phyloP scores from a whole-genome alignment of 2,113 vertebrate genomes.

The Chaetura pelagica region DNA sequence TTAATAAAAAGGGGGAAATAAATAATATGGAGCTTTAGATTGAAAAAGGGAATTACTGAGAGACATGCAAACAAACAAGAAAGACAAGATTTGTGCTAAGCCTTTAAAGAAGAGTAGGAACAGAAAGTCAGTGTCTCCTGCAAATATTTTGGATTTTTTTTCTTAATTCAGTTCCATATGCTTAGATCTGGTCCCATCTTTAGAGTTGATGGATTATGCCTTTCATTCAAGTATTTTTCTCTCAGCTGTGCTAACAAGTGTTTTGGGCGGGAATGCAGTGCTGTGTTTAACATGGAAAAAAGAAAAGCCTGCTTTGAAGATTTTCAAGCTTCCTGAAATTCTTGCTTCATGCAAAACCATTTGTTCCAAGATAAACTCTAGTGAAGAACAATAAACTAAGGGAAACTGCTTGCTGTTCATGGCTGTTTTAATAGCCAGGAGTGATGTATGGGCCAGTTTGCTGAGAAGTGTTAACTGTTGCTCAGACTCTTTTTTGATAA shows the following conservation, averaged over 20 bases:
- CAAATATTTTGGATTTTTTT: slow-evolving; percentile 9
- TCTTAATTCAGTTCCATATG: background rate
- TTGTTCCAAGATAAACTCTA: background rate
- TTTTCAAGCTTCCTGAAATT: background rate
- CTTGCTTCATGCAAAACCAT: background rate
- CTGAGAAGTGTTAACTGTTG: background rate
- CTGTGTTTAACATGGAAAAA: background rate
- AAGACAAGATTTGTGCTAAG: background rate
- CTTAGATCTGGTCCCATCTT: background rate
- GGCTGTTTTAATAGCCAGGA: background rate
- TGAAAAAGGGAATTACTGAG: background rate
- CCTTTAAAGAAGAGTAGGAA: background rate
- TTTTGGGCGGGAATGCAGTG: background rate
- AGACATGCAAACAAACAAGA: background rate
- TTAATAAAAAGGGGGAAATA: background rate
- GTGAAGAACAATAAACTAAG: background rate
- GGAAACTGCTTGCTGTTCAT: background rate
- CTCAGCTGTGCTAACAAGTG: slow-evolving; percentile 23
- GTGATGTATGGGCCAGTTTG: background rate
- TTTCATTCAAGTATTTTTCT: slow-evolving; percentile 25
- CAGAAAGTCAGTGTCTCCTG: background rate
- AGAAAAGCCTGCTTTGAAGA: background rate
- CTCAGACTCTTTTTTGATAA: background rate
- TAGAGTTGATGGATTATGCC: background rate
- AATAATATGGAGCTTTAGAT: background rate